phyloP scores from a whole-genome alignment of 2,888 invertebrate genomes.

The Polyommatus iphigenia region DNA sequence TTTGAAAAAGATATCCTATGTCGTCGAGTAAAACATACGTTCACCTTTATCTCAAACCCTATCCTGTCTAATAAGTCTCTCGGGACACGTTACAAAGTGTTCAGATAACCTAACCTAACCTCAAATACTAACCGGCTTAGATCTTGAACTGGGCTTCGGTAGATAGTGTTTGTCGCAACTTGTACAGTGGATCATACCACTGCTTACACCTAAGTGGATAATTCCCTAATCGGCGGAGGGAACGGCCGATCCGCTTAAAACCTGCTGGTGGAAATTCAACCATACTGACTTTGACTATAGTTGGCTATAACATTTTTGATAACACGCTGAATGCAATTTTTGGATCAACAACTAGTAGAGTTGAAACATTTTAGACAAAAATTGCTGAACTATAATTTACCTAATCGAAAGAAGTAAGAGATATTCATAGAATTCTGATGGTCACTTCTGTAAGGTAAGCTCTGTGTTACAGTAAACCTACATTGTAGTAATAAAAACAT shows the following conservation, averaged over 20 bases:
- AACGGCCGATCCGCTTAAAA: not conserved
- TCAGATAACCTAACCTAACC: slow-evolving; percentile 11
- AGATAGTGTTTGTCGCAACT: slow-evolving; percentile 7
- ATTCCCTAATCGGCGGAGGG: slow-evolving; percentile 4
- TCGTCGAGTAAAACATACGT: not conserved
- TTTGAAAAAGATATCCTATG: not conserved
- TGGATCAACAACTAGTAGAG: not conserved
- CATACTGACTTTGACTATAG: not conserved
- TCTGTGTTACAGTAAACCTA: too few species aligned
- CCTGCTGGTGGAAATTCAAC: not conserved
- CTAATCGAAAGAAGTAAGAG: too few species aligned
- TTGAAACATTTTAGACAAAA: too few species aligned
- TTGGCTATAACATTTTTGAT: not conserved
- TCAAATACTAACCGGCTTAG: slow-evolving; percentile 3
- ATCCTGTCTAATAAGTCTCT: not conserved
- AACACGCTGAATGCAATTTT: not conserved
- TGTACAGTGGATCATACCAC: not conserved
- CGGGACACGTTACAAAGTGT: slow-evolving; percentile 11
- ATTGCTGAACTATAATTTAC: too few species aligned
- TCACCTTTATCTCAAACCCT: not conserved
- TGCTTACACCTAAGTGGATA: slow-evolving; percentile 22
- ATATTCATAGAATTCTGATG: too few species aligned
- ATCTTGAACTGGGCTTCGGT: slow-evolving; percentile 5
- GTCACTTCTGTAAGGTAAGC: too few species aligned
- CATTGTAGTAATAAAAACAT: too few species aligned